Evolutionary conservation across 2,888 invertebrate genomes (phyloP).

Genomic region (Sympetrum striolatum): DNA sequence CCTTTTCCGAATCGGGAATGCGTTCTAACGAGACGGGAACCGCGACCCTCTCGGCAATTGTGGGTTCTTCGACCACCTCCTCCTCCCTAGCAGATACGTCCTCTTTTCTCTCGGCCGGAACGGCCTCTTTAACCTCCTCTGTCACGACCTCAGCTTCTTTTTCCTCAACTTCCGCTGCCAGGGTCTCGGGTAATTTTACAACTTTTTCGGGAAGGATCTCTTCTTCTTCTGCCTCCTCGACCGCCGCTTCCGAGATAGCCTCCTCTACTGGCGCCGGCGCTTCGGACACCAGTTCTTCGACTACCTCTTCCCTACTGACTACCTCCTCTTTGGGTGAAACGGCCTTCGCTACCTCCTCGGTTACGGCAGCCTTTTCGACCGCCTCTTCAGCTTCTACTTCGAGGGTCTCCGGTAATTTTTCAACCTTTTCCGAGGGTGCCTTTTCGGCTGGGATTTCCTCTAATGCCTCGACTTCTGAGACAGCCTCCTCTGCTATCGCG

Average conservation of each 20-base stretch:
- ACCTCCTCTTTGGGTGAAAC: constrained; percentile 54
- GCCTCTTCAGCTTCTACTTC: neutral
- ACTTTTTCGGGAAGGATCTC: constrained; percentile 51
- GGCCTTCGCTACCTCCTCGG: constrained; percentile 50
- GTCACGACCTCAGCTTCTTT: constrained; percentile 52
- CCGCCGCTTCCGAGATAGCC: constrained; percentile 45
- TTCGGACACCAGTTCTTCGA: constrained; percentile 62
- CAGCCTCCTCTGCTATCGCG: too few relatives aligned
- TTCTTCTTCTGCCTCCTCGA: constrained; percentile 47
- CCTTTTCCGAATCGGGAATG: too few relatives aligned
- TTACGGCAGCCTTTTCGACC: neutral
- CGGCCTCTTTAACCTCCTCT: neutral
- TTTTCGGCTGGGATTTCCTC: too few relatives aligned
- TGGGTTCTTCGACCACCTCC: too few relatives aligned
- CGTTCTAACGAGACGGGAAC: too few relatives aligned
- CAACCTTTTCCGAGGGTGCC: neutral
- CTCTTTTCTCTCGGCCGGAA: constrained; percentile 20
- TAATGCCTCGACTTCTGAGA: too few relatives aligned
- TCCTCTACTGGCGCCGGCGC: constrained; percentile 55
- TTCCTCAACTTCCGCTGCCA: constrained; percentile 54
- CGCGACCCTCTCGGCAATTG: constrained; percentile 61
- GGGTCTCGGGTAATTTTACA: constrained; percentile 58
- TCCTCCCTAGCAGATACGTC: constrained; percentile 65
- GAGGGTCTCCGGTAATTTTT: neutral
- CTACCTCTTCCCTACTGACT: constrained; percentile 57